These are phyloP conservation scores for Megalops atlanticus DNA, from an alignment of 2,113 vertebrate species.

Conservation along the genomic window DNA sequence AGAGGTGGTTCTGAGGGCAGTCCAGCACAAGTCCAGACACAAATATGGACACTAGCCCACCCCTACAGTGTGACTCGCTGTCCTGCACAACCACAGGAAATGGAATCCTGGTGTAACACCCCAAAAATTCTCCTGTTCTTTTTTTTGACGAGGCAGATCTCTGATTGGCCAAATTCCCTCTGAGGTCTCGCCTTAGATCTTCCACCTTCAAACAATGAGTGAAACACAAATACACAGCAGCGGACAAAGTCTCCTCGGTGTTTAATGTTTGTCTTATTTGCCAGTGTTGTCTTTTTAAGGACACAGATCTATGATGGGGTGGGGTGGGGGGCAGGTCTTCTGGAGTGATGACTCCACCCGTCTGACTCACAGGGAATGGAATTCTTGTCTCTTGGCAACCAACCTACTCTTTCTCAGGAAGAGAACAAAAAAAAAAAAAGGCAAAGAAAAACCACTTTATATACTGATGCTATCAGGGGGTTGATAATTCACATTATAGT, in stretches of 20 bases:
- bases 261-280: neutral
- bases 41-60: neutral
- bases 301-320: neutral
- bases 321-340: too few relatives aligned
- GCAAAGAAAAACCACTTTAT: neutral
- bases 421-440: neutral
- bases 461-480: neutral
- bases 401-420: neutral
- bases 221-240: neutral
- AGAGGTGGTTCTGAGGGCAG: neutral
- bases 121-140: neutral
- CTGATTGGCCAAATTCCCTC: neutral
- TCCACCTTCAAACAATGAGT: neutral
- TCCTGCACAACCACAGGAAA: neutral
- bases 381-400: neutral
- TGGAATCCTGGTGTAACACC: neutral
- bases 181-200: neutral
- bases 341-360: neutral
- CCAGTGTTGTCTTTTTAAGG: conserved; percentile 3
- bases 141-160: neutral
- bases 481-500: too few relatives aligned
- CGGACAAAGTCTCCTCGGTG: neutral
- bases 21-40: neutral
- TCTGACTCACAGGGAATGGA: conserved; percentile 4
- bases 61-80: neutral